These are phyloP conservation scores for Drosophila repleta DNA, from an alignment of 1,140 invertebrate species.

Conservation along the genomic window DNA sequence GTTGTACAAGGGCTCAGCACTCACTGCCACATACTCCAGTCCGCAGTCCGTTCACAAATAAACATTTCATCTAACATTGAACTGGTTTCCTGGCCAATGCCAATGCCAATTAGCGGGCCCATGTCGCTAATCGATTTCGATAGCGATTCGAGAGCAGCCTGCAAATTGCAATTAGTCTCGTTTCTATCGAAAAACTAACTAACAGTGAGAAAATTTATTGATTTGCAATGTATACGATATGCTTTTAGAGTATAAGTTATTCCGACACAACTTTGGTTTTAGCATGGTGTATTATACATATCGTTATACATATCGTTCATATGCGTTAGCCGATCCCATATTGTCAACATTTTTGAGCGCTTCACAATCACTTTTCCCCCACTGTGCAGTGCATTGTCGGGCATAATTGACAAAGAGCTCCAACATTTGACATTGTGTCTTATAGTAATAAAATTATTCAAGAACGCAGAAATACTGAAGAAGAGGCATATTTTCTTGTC, in stretches of 20 bases:
- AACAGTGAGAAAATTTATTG: neutral
- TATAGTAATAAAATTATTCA: slow-evolving; percentile 79
- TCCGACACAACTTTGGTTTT: too few species aligned
- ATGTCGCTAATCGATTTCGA: slow-evolving; percentile 38
- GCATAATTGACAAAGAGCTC: slow-evolving; percentile 44
- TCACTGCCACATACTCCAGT: slow-evolving; percentile 33
- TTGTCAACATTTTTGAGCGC: too few species aligned
- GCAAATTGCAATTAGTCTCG: slow-evolving; percentile 31
- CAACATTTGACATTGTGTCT: slow-evolving; percentile 74
- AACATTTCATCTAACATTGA: slow-evolving; percentile 38
- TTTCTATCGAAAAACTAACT: neutral
- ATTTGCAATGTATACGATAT: neutral
- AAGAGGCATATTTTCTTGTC: slow-evolving; percentile 46
- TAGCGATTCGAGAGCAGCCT: slow-evolving; percentile 13
- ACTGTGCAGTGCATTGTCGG: slow-evolving; percentile 43
- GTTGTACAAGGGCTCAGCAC: neutral
- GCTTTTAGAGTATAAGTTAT: too few species aligned
- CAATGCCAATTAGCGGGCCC: slow-evolving; percentile 43
- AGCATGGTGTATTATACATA: too few species aligned
- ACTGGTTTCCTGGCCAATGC: slow-evolving; percentile 5
- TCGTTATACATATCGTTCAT: too few species aligned
- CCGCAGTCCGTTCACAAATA: slow-evolving; percentile 64
- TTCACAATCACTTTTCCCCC: slow-evolving; percentile 24
- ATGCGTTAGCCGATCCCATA: too few species aligned
- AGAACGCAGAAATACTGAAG: slow-evolving; percentile 43